Evolutionary conservation across 2,888 invertebrate genomes (phyloP).

Genomic region (Lordiphosa fenestrarum): DNA sequence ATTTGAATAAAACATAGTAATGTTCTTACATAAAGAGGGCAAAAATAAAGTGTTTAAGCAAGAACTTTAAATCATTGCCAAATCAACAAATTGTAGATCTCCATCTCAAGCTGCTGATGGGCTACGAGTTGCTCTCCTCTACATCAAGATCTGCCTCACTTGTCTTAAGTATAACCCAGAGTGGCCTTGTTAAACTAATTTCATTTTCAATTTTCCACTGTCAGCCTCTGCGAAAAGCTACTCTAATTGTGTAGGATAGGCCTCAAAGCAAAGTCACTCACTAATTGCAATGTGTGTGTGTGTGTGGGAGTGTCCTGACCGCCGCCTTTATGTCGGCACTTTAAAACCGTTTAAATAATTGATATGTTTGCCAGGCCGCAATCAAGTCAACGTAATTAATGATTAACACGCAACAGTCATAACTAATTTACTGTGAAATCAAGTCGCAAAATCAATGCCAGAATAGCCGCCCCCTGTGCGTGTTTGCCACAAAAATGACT

Average conservation of each 20-base stretch:
- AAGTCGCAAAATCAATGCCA: neutral
- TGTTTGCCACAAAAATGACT: conserved; percentile 33
- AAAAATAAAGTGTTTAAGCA: no score
- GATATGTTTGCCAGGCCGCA: conserved; percentile 45
- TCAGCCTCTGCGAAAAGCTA: neutral
- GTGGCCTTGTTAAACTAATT: no score
- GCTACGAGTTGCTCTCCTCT: no score
- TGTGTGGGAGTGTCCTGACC: conserved; percentile 1
- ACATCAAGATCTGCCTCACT: no score
- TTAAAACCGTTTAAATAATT: conserved; percentile 51
- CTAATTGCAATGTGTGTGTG: conserved; percentile 1
- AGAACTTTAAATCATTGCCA: no score
- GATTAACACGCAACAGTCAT: conserved; percentile 65
- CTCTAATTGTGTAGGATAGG: conserved; percentile 3
- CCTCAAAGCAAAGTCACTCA: conserved; percentile 14
- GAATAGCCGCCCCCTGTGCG: conserved; percentile 1
- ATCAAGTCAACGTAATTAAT: conserved; percentile 55
- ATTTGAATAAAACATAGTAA: no score
- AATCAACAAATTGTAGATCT: no score
- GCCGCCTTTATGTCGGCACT: conserved; percentile 13
- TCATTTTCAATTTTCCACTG: no score
- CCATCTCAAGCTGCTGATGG: no score
- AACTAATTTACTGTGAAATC: conserved; percentile 52
- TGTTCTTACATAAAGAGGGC: no score
- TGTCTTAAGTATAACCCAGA: no score